Evolutionary conservation across 2,888 invertebrate species (phyloP).

Genomic region (Epistrophe eligans): DNA sequence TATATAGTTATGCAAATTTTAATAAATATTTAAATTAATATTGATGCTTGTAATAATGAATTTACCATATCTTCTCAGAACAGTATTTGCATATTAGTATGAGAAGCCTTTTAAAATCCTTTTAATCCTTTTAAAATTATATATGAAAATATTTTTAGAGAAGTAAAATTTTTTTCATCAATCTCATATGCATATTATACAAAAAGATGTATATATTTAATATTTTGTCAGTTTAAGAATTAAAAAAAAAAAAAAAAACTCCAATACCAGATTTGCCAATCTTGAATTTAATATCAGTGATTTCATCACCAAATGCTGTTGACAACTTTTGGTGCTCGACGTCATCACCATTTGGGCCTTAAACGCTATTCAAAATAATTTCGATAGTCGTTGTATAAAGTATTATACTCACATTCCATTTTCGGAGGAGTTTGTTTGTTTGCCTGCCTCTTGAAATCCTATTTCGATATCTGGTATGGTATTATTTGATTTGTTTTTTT

Average conservation of each 20-base stretch:
- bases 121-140: too few relatives aligned
- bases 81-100: too few relatives aligned
- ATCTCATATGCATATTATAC: too few relatives aligned
- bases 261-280: not conserved
- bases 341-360: not conserved
- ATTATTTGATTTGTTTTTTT: slow-evolving; percentile 53
- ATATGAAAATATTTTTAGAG: too few relatives aligned
- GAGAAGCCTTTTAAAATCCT: too few relatives aligned
- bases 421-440: slow-evolving; percentile 24
- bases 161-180: too few relatives aligned
- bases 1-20: too few relatives aligned
- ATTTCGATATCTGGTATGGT: slow-evolving; percentile 64
- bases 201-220: too few relatives aligned
- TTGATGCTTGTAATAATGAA: too few relatives aligned
- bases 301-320: not conserved
- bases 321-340: slow-evolving; percentile 12
- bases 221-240: too few relatives aligned
- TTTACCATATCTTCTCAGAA: too few relatives aligned
- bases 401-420: not conserved
- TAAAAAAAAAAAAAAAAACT: not conserved
- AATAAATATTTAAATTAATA: too few relatives aligned
- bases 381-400: slow-evolving; percentile 15
- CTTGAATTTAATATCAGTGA: not conserved
- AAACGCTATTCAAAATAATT: slow-evolving; percentile 4
- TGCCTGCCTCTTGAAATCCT: slow-evolving; percentile 60